Base-by-base conservation (phyloP, 1,140 invertebrate genomes). In the Acyrthosiphon pisum region DNA sequence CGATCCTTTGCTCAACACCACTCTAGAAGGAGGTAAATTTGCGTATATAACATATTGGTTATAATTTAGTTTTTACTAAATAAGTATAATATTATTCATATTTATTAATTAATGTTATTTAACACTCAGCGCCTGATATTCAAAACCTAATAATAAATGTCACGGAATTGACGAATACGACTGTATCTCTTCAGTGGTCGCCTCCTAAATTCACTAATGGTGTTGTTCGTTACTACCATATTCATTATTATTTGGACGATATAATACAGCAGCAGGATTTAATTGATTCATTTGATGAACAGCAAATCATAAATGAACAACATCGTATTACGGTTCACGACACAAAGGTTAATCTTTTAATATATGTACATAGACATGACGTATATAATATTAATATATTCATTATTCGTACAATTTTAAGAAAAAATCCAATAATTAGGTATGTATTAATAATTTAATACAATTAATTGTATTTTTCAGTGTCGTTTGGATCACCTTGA, bases 131-230 rank as follows among this genome's bases (percentile, higher is more conserved):
- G 30, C 96, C 96, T 23, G 94, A 94, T 87, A 95, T 96, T 90
- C 95, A 95, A 26, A 96, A 96, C 3, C 94, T 94, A 76, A 95
- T 96, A 94, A 94, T 97, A 14, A 94, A 93, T 35, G 96, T 98
- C 84, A 95, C 94, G 9, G 96, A 97, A 94, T 95, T 98, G 8
- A 96, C 96, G 1, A 96, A 97, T 95, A 96, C 96, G 37, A 96
- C 97, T 2, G 95, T 98, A 68, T 95, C 96, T 46, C 95, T 98
- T 3, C 95, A 90, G 11, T 98, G 98, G 97, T 95, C 96, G 93
- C 95, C 96, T 22, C 98, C 98, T 2, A 26, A 94, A 11, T 95
- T 96, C 37, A 96, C 96, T 94, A 98, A 98, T 95, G 98, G 98
- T 2, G 95, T 96, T 20, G 95, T 98, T 48, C 95, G 96, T 20